Base-by-base conservation (phyloP, 2,888 invertebrate species). In the Morinoia aosen region DNA sequence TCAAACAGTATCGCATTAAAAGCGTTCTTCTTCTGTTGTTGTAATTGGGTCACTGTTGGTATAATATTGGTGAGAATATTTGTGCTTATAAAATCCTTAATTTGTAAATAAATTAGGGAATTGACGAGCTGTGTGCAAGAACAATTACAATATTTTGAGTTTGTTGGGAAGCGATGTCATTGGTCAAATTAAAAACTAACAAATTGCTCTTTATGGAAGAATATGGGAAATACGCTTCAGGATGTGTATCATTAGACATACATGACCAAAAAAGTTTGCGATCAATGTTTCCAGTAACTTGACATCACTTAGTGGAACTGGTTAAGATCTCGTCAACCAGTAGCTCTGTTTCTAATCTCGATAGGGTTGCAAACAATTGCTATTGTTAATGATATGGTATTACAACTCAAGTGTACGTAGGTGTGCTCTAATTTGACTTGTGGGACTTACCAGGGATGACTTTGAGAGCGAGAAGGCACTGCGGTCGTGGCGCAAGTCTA, bases 401-500 rank as follows among this genome's bases (percentile, higher is more conserved):
- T 16, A 61, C 61, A 5, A 10, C 61, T 61, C 19, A 19, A 61
- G 61, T 10, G 76, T 76, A 76, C 76, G 33, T 76, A 33, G 16
- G 25, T 7, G 8, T 19, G 25, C 25, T 76, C 7, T 76, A 1
- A 2, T 61, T 61, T 61, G 61, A 61, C 0, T 61, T 61, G 61
- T 61, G 61, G 61, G 12, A 76, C 90, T 90, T 93, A 93, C 76
- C 96, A 97, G 97, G 95, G 97, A 97, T 97, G 97, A 97, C 96
- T 97, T 97, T 33, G 98, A 98, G 96, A 98, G 98, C 95, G 98
- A 98, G 97, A 97, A 98, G 16, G 98, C 98, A 95, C 98, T 98
- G 97, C 97, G 98, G 58, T 98, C 98, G 58, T 99, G 99, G 98
- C 99, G 98, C 97, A 99, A 99, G 97, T 98, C 99, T 0, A 98